phyloP scores from a whole-genome alignment of 1,140 invertebrate species.

The Lucilia sericata region DNA sequence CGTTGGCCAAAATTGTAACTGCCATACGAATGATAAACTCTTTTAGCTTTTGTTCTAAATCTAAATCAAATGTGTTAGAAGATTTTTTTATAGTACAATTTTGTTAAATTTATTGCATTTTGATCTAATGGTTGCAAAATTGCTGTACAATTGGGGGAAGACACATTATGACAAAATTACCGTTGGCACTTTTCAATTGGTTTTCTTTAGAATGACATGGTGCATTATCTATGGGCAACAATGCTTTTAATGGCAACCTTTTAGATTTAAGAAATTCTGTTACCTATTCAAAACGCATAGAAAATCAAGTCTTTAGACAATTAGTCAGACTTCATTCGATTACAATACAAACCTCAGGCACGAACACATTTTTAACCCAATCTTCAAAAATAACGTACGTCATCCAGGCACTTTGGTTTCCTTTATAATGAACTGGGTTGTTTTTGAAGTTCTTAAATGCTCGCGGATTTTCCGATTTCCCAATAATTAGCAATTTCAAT shows the following conservation, averaged over 20 bases:
- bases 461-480: background rate
- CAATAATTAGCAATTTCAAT: background rate
- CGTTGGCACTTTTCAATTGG: background rate
- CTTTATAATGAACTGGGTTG: background rate
- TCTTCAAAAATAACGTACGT: background rate
- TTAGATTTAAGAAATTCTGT: background rate
- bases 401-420: background rate
- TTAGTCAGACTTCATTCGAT: too few relatives aligned
- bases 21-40: background rate
- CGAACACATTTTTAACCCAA: too few relatives aligned
- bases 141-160: background rate
- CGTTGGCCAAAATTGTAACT: background rate
- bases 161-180: background rate
- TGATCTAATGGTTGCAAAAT: background rate
- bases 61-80: background rate
- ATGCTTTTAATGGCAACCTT: background rate
- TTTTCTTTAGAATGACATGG: background rate
- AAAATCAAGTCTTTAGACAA: background rate
- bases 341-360: too few relatives aligned
- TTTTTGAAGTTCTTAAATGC: background rate
- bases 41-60: background rate
- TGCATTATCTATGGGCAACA: constrained; percentile 1
- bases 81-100: background rate
- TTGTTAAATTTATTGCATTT: constrained; percentile 5
- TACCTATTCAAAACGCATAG: background rate